Evolutionary conservation across 2,797 vertebrate genomes (phyloP).

Genomic region (Picus viridis): DNA sequence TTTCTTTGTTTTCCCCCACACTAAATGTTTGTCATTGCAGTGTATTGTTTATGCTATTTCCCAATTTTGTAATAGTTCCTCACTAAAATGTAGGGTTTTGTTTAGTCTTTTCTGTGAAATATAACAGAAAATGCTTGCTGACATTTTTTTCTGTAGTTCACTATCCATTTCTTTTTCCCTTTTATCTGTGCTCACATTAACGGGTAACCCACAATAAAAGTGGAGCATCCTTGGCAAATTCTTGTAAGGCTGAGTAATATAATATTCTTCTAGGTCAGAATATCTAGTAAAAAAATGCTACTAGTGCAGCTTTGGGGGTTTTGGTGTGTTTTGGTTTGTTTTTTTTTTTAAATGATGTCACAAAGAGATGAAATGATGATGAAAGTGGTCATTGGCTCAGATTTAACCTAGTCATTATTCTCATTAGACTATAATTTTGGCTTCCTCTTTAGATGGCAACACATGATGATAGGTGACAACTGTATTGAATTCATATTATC

Average conservation of each 20-base stretch:
- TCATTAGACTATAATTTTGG: conserved; percentile 51
- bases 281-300: neutral
- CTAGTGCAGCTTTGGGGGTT: neutral
- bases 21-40: conserved; percentile 53
- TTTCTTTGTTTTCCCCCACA: neutral
- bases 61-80: conserved; percentile 55
- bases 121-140: conserved; percentile 43
- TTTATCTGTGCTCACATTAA: neutral
- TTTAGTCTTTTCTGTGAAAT: conserved; percentile 53
- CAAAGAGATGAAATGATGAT: conserved; percentile 40
- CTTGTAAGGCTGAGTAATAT: neutral
- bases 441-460: conserved; percentile 17
- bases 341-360: conserved; percentile 22
- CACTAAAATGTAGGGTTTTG: conserved; percentile 60
- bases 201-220: neutral
- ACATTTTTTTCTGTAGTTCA: conserved; percentile 14
- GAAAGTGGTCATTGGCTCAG: conserved; percentile 28
- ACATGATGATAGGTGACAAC: conserved; percentile 16
- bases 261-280: neutral
- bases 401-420: conserved; percentile 55
- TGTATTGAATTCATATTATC: conserved; percentile 5
- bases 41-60: conserved; percentile 61
- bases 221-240: neutral
- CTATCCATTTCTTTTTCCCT: conserved; percentile 40
- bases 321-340: neutral